Percentiles rank a stretch among this genome's conserved stretches.
Evolutionary conservation across 2,113 vertebrate genomes (phyloP).

Genomic region (Nycticebus coucang): DNA sequence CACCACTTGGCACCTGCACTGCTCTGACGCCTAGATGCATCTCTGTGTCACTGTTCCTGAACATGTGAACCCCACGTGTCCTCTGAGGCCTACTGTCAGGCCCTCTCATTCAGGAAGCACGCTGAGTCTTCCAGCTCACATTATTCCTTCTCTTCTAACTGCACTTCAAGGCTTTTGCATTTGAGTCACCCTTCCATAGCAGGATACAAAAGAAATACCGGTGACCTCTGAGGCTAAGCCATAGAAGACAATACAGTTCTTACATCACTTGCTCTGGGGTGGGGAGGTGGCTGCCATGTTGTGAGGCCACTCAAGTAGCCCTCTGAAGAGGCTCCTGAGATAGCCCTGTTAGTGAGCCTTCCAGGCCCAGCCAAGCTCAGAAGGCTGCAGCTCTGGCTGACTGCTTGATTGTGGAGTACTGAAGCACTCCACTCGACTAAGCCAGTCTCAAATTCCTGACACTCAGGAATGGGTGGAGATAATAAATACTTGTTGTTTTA

Average conservation of each 20-base stretch:
- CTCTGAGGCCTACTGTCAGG: background rate
- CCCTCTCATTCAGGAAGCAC: background rate
- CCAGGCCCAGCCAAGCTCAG: background rate
- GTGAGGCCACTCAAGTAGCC: background rate
- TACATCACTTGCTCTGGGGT: background rate
- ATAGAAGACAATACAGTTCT: background rate
- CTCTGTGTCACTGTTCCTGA: background rate
- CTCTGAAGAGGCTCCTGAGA: fast-evolving
- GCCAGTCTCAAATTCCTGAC: background rate
- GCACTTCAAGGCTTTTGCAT: background rate
- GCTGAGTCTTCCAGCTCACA: background rate
- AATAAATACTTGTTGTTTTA: background rate
- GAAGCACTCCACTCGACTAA: background rate
- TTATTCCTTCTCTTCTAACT: fast-evolving
- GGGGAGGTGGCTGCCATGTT: fast-evolving
- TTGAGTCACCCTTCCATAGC: background rate
- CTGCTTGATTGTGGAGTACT: background rate
- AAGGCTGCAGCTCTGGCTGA: background rate
- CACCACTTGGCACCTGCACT: no score
- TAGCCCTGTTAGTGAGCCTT: background rate
- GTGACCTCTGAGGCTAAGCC: background rate
- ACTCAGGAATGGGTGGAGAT: background rate
- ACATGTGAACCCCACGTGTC: fast-evolving
- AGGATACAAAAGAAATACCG: background rate
- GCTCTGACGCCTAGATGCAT: background rate